These are phyloP conservation scores for Choristoneura rosaceana DNA, from an alignment of 2,888 invertebrate species.

Conservation along the genomic window DNA sequence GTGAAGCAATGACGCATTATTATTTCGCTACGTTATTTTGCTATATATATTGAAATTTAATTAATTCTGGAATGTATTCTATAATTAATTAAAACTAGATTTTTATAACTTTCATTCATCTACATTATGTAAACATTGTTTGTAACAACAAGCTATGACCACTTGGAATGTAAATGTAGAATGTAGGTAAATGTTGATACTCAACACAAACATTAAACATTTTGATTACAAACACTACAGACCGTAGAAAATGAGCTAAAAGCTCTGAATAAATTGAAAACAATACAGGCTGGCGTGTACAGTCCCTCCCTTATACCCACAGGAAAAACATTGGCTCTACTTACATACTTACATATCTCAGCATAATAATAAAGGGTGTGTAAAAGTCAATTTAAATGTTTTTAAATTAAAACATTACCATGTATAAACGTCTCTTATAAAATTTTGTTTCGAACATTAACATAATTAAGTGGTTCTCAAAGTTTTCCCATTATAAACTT, in stretches of 20 bases:
- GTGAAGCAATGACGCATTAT: background rate
- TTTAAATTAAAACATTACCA: constrained; percentile 78
- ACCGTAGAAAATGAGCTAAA: constrained; percentile 24
- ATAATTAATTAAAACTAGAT: too few relatives aligned
- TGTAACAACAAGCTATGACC: background rate
- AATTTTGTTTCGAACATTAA: constrained; percentile 86
- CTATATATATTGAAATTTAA: too few relatives aligned
- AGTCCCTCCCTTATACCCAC: constrained; percentile 6
- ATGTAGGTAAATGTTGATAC: constrained; percentile 1
- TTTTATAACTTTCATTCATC: background rate
- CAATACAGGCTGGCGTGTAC: constrained; percentile 31
- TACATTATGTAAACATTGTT: background rate
- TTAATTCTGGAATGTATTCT: too few relatives aligned
- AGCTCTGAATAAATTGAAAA: constrained; percentile 36
- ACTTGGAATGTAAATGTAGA: background rate
- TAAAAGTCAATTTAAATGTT: constrained; percentile 44
- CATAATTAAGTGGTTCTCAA: constrained; percentile 86
- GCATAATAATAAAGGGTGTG: constrained; percentile 8
- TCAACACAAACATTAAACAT: constrained; percentile 36
- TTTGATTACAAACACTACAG: constrained; percentile 31
- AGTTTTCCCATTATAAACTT: constrained; percentile 86
- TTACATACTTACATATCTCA: constrained; percentile 13
- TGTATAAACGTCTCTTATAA: constrained; percentile 83
- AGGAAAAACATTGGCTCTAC: constrained; percentile 15
- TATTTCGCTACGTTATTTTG: background rate